Percentiles rank a stretch among this genome's conserved stretches.
Conservation (phyloP, 1,140 invertebrate species). For the Zaprionus nigranus region DNA sequence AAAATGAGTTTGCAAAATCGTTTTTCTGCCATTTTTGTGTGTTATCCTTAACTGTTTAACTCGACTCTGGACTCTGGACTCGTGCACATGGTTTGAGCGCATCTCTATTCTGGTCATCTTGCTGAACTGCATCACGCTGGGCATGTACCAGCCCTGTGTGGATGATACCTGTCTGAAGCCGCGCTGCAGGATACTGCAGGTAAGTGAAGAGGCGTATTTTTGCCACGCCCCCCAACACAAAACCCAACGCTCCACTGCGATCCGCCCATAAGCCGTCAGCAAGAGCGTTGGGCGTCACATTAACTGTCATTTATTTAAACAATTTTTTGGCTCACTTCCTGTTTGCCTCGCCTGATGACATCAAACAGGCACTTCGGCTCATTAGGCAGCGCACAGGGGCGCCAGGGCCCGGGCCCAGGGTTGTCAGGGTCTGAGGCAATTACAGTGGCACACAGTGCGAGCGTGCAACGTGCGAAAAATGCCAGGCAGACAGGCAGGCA, state of each 20-base stretch:
- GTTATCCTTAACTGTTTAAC: conserved; percentile 21
- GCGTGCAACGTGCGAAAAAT: conserved; percentile 72
- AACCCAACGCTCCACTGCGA: not conserved
- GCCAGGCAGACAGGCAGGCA: conserved; percentile 28
- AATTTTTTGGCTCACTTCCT: conserved; percentile 82
- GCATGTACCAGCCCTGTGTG: conserved; percentile 99
- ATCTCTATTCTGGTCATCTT: conserved; percentile 99
- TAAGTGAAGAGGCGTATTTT: conserved; percentile 83
- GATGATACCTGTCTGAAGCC: conserved; percentile 96
- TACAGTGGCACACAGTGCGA: conserved; percentile 53
- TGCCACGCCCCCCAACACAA: not conserved
- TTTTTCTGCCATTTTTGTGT: not conserved
- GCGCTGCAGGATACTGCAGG: conserved; percentile 97
- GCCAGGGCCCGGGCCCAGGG: not conserved
- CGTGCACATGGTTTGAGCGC: conserved; percentile 98
- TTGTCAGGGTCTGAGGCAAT: conserved; percentile 53
- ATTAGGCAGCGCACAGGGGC: conserved; percentile 62
- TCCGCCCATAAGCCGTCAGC: conserved; percentile 36
- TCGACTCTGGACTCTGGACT: not conserved
- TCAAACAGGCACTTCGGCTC: conserved; percentile 81
- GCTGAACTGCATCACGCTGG: conserved; percentile 98
- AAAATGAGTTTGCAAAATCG: not conserved
- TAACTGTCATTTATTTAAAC: conserved; percentile 81
- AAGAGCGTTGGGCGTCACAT: conserved; percentile 72
- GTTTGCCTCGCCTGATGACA: conserved; percentile 69